Base-by-base conservation (phyloP, 1,140 invertebrate species). In the Ganaspis sp. region DNA sequence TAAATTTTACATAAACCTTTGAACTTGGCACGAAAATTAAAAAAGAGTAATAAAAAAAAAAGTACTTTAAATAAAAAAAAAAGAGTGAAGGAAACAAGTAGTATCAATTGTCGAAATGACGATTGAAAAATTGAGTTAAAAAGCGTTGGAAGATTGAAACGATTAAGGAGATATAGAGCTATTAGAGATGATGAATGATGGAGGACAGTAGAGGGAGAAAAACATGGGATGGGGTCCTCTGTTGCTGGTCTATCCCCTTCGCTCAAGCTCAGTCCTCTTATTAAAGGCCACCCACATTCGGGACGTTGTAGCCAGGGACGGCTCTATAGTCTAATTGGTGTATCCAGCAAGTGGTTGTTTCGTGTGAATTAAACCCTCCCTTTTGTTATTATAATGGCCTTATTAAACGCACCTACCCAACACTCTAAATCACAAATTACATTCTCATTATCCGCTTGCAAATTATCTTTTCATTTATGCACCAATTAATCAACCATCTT, bases 211-310 rank as follows among this genome's bases (percentile, higher is more conserved):
- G 54, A 64, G 54, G 21, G 54, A 29, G 23, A 64, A 29, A 58
- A 64, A 64, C 54, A 64, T 64, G 23, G 54, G 23, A 26, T 26
- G 54, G 54, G 54, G 54, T 64, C 26, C 54, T 64, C 23, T 29
- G 54, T 23, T 64, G 21, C 26, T 6, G 23, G 21, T 64, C 8
- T 64, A 64, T 64, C 54, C 54, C 54, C 54, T 26, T 64, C 23
- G 54, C 54, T 64, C 45, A 49, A 4, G 45, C 45, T 49, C 54
- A 15, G 26, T 29, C 23, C 54, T 64, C 54, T 64, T 64, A 64
- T 64, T 26, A 64, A 64, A 64, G 54, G 54, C 54, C 54, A 64
- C 54, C 54, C 54, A 64, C 54, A 64, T 26, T 64, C 54, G 54
- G 54, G 54, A 64, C 21, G 21, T 23, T 12, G 21, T 26, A 64